A percentile compares a stretch with the other conserved stretches of the same genome.
Evolutionary conservation across 2,888 invertebrate species (phyloP).

Genomic region (Amblyteles armatorius): DNA sequence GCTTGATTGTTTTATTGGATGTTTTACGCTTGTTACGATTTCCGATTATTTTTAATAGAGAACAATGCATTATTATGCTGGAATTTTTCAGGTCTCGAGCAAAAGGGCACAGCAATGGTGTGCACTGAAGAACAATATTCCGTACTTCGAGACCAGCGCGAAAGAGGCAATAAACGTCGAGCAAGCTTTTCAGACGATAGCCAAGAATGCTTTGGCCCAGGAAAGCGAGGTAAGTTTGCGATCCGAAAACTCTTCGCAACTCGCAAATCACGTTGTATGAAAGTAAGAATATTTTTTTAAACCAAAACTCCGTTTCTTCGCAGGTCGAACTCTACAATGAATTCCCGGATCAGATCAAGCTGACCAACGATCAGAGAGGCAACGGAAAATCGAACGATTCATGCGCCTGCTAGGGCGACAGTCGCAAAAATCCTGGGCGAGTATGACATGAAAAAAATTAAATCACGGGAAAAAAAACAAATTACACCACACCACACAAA

Average conservation of each 20-base stretch:
- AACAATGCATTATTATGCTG: constrained; percentile 20
- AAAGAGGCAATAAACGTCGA: constrained; percentile 99
- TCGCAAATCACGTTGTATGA: not conserved
- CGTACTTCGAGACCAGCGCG: constrained; percentile 99
- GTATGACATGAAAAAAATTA: constrained; percentile 70
- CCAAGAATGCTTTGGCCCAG: constrained; percentile 97
- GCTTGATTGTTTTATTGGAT: too few species aligned
- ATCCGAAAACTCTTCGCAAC: not conserved
- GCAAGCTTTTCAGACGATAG: constrained; percentile 99
- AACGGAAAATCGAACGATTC: constrained; percentile 89
- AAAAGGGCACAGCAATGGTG: constrained; percentile 99
- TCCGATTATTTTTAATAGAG: too few species aligned
- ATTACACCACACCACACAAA: constrained; percentile 31
- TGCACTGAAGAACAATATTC: constrained; percentile 99
- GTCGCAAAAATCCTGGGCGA: constrained; percentile 69
- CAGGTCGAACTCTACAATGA: constrained; percentile 97
- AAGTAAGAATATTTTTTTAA: not conserved
- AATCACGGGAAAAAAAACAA: constrained; percentile 46
- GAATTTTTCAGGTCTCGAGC: constrained; percentile 88
- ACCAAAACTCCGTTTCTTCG: constrained; percentile 14
- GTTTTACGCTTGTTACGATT: too few species aligned
- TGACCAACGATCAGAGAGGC: constrained; percentile 91
- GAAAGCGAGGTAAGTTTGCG: constrained; percentile 89
- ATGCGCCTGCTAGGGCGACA: constrained; percentile 89
- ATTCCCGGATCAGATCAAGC: constrained; percentile 98